A percentile compares a stretch with the other conserved stretches of the same genome.
Evolutionary conservation across 2,888 invertebrate genomes (phyloP).

Genomic region (Ernsta delagoae): DNA sequence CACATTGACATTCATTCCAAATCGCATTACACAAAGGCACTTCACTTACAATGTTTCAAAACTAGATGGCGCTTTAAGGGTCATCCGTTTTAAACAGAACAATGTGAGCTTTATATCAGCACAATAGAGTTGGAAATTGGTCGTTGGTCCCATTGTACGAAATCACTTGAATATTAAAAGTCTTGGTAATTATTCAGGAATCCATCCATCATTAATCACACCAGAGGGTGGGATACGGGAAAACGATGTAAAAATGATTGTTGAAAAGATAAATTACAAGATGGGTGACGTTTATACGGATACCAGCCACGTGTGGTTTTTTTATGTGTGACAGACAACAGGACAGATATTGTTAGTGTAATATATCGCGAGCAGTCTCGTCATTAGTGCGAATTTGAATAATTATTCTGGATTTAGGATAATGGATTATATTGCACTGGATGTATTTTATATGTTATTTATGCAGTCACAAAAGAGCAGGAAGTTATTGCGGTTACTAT

Average conservation of each 20-base stretch:
- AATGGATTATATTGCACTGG: slow-evolving; percentile 11
- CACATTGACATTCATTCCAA: slow-evolving; percentile 19
- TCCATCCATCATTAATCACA: slow-evolving; percentile 85
- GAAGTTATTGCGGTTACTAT: slow-evolving; percentile 5
- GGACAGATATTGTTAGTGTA: slow-evolving; percentile 57
- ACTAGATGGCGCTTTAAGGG: slow-evolving; percentile 62
- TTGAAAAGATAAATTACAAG: slow-evolving; percentile 83
- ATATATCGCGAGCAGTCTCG: slow-evolving; percentile 56
- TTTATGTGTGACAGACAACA: slow-evolving; percentile 48
- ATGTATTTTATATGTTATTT: slow-evolving; percentile 13
- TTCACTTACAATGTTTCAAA: slow-evolving; percentile 52
- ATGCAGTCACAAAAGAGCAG: slow-evolving; percentile 8
- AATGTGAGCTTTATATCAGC: slow-evolving; percentile 55
- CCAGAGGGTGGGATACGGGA: slow-evolving; percentile 72
- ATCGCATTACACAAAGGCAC: slow-evolving; percentile 36
- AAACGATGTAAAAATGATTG: slow-evolving; percentile 82
- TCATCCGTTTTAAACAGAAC: slow-evolving; percentile 60
- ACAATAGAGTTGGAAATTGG: slow-evolving; percentile 51
- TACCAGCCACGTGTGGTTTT: slow-evolving; percentile 55
- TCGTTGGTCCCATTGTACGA: slow-evolving; percentile 46
- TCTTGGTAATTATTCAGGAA: slow-evolving; percentile 85
- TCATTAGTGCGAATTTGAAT: slow-evolving; percentile 41
- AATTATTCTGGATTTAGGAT: slow-evolving; percentile 21
- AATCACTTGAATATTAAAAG: slow-evolving; percentile 85
- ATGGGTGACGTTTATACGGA: slow-evolving; percentile 77